Evolutionary conservation across 2,888 invertebrate species (phyloP).

Genomic region (Tortricodes alternella): DNA sequence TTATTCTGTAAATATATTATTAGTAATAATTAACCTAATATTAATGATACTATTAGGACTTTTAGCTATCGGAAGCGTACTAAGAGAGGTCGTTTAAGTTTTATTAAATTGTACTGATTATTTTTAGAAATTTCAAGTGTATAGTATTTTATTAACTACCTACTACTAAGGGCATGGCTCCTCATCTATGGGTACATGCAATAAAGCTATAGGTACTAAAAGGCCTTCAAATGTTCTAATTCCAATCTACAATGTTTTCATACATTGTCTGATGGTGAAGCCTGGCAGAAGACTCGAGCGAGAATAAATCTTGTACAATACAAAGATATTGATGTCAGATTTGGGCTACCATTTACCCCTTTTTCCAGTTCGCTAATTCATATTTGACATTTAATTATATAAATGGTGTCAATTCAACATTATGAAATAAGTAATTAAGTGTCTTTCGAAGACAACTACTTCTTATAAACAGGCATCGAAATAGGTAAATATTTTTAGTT

Average conservation of each 20-base stretch:
- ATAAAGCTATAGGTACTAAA: conserved; percentile 11
- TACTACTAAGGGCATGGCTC: conserved; percentile 65
- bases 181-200: conserved; percentile 69
- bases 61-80: conserved; percentile 55
- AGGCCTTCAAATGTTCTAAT: conserved; percentile 13
- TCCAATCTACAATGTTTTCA: background rate
- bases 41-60: conserved; percentile 49
- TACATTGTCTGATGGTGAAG: background rate
- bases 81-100: conserved; percentile 69
- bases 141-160: conserved; percentile 69
- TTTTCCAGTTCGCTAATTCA: background rate
- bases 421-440: too few species aligned
- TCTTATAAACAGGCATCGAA: too few species aligned
- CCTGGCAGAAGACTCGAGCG: background rate
- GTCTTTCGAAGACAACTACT: too few species aligned
- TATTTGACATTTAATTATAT: background rate
- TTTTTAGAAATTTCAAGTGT: conserved; percentile 72
- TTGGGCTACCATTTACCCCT: too few species aligned
- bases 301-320: too few species aligned
- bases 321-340: too few species aligned
- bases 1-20: conserved; percentile 32
- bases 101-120: conserved; percentile 80
- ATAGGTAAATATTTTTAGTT: too few species aligned
- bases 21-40: conserved; percentile 47
- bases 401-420: too few species aligned